phyloP scores from a whole-genome alignment of 2,888 invertebrate species.

The Tolmerus cingulatus region DNA sequence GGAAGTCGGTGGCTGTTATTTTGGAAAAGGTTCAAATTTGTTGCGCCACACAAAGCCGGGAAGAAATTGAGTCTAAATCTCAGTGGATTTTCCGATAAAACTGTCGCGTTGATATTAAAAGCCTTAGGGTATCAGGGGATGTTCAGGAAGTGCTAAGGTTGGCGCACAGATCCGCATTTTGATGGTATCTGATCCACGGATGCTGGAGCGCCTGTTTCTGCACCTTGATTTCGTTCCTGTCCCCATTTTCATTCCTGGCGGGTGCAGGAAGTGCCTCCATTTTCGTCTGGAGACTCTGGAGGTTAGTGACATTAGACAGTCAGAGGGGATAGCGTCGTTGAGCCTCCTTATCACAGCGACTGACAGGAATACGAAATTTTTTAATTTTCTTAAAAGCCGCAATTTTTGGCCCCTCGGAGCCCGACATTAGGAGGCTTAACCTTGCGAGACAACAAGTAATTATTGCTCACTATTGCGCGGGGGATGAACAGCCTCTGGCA shows the following conservation, averaged over 20 bases:
- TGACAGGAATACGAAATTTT: conserved; percentile 36
- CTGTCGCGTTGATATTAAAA: conserved; percentile 9
- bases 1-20: neutral
- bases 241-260: neutral
- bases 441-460: conserved; percentile 20
- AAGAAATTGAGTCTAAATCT: conserved; percentile 34
- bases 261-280: neutral
- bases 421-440: neutral
- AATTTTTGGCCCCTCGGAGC: neutral
- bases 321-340: neutral
- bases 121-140: neutral
- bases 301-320: neutral
- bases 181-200: neutral
- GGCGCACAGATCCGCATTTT: neutral
- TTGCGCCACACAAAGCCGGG: neutral
- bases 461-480: neutral
- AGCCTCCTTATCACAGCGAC: neutral
- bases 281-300: neutral
- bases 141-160: neutral
- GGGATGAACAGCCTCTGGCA: neutral
- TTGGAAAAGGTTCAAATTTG: conserved; percentile 19
- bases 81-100: conserved; percentile 27
- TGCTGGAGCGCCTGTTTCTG: neutral
- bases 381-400: conserved; percentile 34
- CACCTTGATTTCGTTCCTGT: neutral